Evolutionary conservation across 2,797 vertebrate species (phyloP), one percentile per base, ranked within the genome.

Genomic region (Cuculus canorus): DNA sequence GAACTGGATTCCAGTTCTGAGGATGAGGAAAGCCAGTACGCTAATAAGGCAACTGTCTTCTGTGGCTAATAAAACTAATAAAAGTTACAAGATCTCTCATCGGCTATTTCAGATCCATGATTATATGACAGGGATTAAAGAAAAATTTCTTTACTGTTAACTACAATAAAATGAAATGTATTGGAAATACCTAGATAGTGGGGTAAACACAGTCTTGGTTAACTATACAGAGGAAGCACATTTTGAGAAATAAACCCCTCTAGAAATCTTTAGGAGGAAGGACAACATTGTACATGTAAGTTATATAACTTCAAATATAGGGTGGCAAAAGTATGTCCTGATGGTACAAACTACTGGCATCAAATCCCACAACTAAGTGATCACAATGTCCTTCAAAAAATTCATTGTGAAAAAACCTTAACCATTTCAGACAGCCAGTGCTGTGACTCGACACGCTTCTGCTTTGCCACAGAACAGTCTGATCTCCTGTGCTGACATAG

Each of bases 391-490:
- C 92, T 95, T 96, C 96, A 94, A 95, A 96, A 97, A 73, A 54
- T n/a, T 64, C 37, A 89, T 52, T 65, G 61, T 27, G 87, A 92
- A 92, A 91, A 90, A 39, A 47, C 54, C 52, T 48, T 56, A 66
- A 90, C 95, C 78, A 92, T 90, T 96, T 95, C 94, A 94, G 95
- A 90, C 89, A 94, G 87, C 91, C 60, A 78, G 41, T 5, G 50
- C 89, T 76, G 82, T 86, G 93, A 75, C 91, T 97, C 92, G 83
- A 61, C 88, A 92, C 37, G 94, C 92, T 82, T 70, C 35, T 70
- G 96, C 96, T 91, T 76, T 41, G 89, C 94, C 95, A 91, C 69
- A 82, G 96, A 97, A 97, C 94, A 97, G 94, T 86, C 97, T 97
- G 97, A 97, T 98, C 95, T 78, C 76, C 95, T 95, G 37, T 18